Conservation (phyloP, 2,113 vertebrate genomes). For the Circaetus cinerascens region DNA sequence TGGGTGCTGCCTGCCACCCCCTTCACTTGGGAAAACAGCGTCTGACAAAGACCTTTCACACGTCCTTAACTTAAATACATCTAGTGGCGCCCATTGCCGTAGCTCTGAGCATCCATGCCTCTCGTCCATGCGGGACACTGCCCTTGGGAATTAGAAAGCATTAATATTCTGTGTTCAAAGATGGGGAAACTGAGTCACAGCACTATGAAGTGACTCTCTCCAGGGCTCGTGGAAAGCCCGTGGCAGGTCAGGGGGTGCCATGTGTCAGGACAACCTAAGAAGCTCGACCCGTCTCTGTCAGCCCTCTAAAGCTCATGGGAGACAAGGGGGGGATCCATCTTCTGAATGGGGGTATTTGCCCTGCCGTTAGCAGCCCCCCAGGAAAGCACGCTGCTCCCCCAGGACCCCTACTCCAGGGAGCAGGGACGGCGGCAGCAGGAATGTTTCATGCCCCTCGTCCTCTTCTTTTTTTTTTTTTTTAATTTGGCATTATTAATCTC, state of each 20-base stretch:
- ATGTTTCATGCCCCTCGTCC: not conserved
- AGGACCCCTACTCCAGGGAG: not conserved
- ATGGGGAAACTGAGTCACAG: not conserved
- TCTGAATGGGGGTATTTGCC: not conserved
- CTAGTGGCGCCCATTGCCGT: accelerated
- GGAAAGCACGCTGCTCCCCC: not conserved
- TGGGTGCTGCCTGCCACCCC: not conserved
- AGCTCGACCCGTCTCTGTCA: accelerated
- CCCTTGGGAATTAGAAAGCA: not conserved
- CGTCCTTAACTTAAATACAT: accelerated
- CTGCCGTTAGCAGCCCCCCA: not conserved
- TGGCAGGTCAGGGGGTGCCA: not conserved
- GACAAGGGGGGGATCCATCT: not conserved
- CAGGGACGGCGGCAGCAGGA: not conserved
- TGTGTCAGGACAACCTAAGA: not conserved
- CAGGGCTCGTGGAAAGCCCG: accelerated
- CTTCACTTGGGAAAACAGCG: not conserved
- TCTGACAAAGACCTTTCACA: not conserved
- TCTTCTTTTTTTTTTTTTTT: not conserved
- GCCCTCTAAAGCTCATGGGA: not conserved
- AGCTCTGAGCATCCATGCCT: accelerated
- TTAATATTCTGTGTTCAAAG: accelerated
- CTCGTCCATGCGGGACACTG: accelerated
- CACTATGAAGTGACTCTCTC: too few relatives aligned
- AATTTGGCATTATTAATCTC: conserved; percentile 1